Conservation (phyloP, 2,113 vertebrate genomes). For the Forbesichthys agassizii region DNA sequence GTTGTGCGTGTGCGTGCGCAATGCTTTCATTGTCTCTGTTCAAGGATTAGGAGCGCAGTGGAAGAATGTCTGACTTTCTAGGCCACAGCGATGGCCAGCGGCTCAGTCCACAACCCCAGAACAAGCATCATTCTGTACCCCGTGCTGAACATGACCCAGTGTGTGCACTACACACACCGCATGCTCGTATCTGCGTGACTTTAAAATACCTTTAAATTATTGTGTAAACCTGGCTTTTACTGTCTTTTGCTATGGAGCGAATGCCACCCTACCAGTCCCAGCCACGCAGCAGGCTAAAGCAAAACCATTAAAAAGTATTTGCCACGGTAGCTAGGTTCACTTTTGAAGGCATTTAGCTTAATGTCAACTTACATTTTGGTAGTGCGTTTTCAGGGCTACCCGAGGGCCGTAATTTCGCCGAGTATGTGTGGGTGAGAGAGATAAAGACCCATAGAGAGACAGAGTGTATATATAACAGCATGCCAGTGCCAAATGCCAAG, state of each 20-base stretch:
- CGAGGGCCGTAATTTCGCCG: slow-evolving; percentile 3
- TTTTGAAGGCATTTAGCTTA: slow-evolving; percentile 18
- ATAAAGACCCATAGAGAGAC: slow-evolving; percentile 6
- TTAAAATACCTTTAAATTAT: neutral
- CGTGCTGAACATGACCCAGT: neutral
- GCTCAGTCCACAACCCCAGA: neutral
- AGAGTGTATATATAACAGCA: slow-evolving; percentile 2
- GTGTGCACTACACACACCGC: neutral
- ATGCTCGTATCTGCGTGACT: too few species aligned
- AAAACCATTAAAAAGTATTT: neutral
- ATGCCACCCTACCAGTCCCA: too few species aligned
- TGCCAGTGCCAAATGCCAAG: slow-evolving; percentile 26
- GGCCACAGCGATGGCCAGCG: slow-evolving; percentile 1
- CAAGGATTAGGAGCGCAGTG: neutral
- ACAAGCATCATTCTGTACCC: neutral
- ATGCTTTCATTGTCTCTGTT: slow-evolving; percentile 1
- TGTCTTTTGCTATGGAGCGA: too few species aligned
- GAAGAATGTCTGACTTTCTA: neutral
- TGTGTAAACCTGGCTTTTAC: neutral
- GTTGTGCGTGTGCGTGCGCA: slow-evolving; percentile 1
- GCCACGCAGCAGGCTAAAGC: neutral
- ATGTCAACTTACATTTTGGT: slow-evolving; percentile 29
- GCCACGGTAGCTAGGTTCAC: neutral
- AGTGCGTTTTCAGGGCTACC: neutral
- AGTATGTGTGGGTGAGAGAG: neutral